Evolutionary conservation across 1,140 invertebrate species (phyloP).

Genomic region (Danaus plexippus): DNA sequence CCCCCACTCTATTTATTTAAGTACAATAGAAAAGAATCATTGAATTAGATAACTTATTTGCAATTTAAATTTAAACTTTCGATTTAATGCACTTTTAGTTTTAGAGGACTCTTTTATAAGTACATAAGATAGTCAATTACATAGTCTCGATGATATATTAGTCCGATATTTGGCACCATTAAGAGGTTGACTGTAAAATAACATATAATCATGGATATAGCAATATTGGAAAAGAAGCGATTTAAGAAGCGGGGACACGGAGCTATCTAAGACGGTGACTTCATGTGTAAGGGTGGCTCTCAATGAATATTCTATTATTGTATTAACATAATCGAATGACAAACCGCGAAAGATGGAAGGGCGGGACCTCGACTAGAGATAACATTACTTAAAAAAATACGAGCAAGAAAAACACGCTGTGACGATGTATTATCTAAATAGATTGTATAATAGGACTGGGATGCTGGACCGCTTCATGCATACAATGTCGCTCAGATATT

Average conservation of each 20-base stretch:
- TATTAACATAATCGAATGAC: slow-evolving; percentile 61
- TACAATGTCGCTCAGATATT: no score
- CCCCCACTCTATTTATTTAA: slow-evolving; percentile 21
- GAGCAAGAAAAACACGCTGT: slow-evolving; percentile 29
- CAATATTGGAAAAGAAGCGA: no score
- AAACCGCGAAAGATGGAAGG: slow-evolving; percentile 50
- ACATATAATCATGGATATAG: no score
- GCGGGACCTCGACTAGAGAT: slow-evolving; percentile 34
- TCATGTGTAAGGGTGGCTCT: slow-evolving; percentile 39
- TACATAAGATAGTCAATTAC: no score
- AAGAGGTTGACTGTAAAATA: no score
- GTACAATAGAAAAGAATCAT: slow-evolving; percentile 21
- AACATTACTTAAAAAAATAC: slow-evolving; percentile 43
- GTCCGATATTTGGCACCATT: no score
- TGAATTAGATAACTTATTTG: slow-evolving; percentile 27
- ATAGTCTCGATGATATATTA: no score
- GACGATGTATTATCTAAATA: slow-evolving; percentile 45
- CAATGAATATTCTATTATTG: slow-evolving; percentile 51
- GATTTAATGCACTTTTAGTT: slow-evolving; percentile 4
- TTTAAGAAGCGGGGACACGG: no score
- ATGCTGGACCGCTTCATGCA: no score
- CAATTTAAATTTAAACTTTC: slow-evolving; percentile 18
- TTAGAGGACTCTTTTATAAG: neutral
- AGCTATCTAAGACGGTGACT: slow-evolving; percentile 20
- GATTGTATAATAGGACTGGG: slow-evolving; percentile 28